phyloP scores from a whole-genome alignment of 2,888 invertebrate species.

The Apotomis betuletana region DNA sequence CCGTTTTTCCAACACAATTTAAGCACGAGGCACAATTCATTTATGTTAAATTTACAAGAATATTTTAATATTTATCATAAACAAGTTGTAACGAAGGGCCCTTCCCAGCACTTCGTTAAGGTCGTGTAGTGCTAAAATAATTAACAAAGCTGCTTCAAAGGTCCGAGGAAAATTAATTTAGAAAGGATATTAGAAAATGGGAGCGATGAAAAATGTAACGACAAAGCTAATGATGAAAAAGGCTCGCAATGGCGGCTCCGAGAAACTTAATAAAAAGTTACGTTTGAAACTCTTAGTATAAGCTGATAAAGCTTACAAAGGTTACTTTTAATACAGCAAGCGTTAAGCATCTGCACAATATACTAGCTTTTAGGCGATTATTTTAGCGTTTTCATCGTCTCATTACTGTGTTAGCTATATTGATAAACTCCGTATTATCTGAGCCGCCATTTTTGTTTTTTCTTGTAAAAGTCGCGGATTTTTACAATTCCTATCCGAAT shows the following conservation, averaged over 20 bases:
- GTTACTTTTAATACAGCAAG: not conserved
- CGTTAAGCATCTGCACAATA: not conserved
- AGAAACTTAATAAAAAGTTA: not conserved
- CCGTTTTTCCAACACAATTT: too few species aligned
- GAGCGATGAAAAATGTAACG: constrained; percentile 3
- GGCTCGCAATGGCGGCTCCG: not conserved
- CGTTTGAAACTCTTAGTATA: not conserved
- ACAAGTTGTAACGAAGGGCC: not conserved
- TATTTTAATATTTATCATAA: not conserved
- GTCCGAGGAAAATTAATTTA: not conserved
- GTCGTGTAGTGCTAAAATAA: constrained; percentile 11
- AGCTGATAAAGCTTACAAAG: not conserved
- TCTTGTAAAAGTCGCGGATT: too few species aligned
- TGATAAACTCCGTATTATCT: too few species aligned
- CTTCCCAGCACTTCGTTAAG: constrained; percentile 2
- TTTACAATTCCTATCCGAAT: too few species aligned
- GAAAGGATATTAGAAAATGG: constrained; percentile 15
- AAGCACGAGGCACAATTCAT: not conserved
- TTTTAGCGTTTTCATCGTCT: too few species aligned
- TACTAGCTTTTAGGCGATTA: too few species aligned
- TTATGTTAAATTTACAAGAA: not conserved
- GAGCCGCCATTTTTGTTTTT: too few species aligned
- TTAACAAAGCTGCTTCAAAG: constrained; percentile 11
- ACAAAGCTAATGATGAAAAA: constrained; percentile 9
- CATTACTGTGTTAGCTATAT: too few species aligned